phyloP scores from a whole-genome alignment of 2,113 vertebrate species.

The Eulemur rufifrons region DNA sequence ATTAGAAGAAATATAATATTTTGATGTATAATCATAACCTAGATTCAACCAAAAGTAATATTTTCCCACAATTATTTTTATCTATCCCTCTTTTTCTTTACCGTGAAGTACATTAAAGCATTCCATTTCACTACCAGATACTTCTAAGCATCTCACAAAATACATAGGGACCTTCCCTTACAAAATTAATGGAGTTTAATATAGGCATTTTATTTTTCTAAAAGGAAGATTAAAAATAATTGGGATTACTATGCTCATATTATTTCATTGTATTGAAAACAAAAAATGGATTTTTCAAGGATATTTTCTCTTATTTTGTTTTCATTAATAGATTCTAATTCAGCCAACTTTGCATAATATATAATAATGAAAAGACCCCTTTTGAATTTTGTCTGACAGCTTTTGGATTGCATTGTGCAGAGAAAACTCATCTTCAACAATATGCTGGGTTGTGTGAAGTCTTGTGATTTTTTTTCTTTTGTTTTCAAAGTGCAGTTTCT shows the following conservation, averaged over 20 bases:
- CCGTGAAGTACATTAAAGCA: neutral
- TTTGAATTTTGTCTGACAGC: slow-evolving; percentile 47
- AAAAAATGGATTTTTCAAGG: slow-evolving; percentile 68
- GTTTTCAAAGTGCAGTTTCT: slow-evolving; percentile 77
- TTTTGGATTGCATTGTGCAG: slow-evolving; percentile 76
- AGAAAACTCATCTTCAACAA: slow-evolving; percentile 73
- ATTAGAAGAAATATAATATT: neutral
- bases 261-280: slow-evolving; percentile 57
- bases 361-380: slow-evolving; percentile 68
- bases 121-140: neutral
- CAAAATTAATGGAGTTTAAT: neutral
- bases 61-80: neutral
- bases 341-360: neutral
- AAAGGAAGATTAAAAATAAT: neutral
- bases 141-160: neutral
- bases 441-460: slow-evolving; percentile 71
- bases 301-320: slow-evolving; percentile 54
- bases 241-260: neutral
- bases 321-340: slow-evolving; percentile 68
- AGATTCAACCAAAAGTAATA: neutral
- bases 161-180: neutral
- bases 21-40: neutral
- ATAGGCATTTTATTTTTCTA: neutral
- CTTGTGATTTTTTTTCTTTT: slow-evolving; percentile 58
- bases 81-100: neutral